Evolutionary conservation across 2,888 invertebrate genomes (phyloP), one percentile per base, ranked within the genome.

Genomic region (Agrochola macilenta): DNA sequence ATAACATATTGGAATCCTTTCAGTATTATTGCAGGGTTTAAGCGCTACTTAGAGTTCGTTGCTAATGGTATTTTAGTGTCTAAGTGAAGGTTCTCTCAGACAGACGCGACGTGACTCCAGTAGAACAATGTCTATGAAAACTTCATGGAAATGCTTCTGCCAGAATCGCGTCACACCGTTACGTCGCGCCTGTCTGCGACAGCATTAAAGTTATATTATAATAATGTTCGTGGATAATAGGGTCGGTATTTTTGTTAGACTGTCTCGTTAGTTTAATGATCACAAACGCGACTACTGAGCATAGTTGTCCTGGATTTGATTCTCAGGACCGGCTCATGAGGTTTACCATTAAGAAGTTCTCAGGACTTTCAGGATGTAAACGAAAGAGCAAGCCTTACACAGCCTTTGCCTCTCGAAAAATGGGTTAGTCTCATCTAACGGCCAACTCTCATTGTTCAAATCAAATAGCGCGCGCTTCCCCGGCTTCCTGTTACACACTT

Each of bases 1-100:
- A 85, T 89, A 80, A 78, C 71, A 79, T 83, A 86, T 87, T 78
- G 69, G 64, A 72, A 71, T 75, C 74, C 69, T 74, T 81, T 80
- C 74, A 68, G 66, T 87, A 74, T 83, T 79, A 81, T 82, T 77
- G 71, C 79, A 77, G 61, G 66, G 76, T 78, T 63, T 71, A 69
- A 78, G 65, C 30, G 3, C 17, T 57, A n/a, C 46, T 63, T 35
- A 58, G n/a, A 75, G 30, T 43, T 76, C 2, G 2, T 11, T 35
- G 17, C 23, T 61, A 23, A 5, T 43, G 17, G 5, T 60, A 54
- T n/a, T 23, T 52, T 35, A 26, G 30, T 79, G 23, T 46, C 0
- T 57, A 14, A 20, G 8, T 23, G 23, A 30, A 49, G 20, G 23
- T 0, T 23, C 0, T 3, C 8, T 8, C 52, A 23, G 23, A 9